Evolutionary conservation across 2,797 vertebrate genomes (phyloP), one percentile per base, ranked within the genome.

Genomic region (Galaxias olidus): DNA sequence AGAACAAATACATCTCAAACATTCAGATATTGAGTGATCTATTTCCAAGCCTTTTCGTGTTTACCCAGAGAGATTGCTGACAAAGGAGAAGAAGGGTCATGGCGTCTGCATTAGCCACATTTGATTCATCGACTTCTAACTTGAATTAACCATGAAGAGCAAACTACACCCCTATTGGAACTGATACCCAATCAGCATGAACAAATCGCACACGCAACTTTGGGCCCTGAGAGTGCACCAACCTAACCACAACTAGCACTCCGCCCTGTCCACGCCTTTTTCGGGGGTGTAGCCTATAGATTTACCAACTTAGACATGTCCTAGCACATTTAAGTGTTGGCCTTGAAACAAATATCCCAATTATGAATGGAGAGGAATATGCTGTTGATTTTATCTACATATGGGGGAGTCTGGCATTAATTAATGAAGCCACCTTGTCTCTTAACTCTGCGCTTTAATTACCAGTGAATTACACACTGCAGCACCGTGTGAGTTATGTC

Each of bases 381-480:
- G 59, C 55, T 65, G 78, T 65, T 74, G 81, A 81, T 86, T 83
- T 55, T 71, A 87, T 90, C 84, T 73, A 59, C 62, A 68, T 76
- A 67, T 69, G 71, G 71, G 63, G 48, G 43, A 73, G 74, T 51
- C 8, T 18, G 58, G 71, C 68, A 61, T 75, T 84, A 85, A 82
- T 90, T 84, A 90, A 89, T 90, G 86, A 80, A 88, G 77, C 71
- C 78, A 73, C 59, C 68, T 68, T 49, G 74, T 78, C 75, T 81
- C 80, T 84, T 85, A 84, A 84, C 81, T 75, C 67, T 47, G 56
- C 60, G 74, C 76, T 79, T 87, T 88, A 90, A 92, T 91, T 90
- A 88, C 84, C 73, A 84, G 75, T 78, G 84, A 90, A 89, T 88
- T 85, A 88, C 86, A 86, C 84, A 85, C 75, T 81, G 65, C 71